phyloP scores from a whole-genome alignment of 1,140 invertebrate genomes.

The Zeugodacus cucurbitae region DNA sequence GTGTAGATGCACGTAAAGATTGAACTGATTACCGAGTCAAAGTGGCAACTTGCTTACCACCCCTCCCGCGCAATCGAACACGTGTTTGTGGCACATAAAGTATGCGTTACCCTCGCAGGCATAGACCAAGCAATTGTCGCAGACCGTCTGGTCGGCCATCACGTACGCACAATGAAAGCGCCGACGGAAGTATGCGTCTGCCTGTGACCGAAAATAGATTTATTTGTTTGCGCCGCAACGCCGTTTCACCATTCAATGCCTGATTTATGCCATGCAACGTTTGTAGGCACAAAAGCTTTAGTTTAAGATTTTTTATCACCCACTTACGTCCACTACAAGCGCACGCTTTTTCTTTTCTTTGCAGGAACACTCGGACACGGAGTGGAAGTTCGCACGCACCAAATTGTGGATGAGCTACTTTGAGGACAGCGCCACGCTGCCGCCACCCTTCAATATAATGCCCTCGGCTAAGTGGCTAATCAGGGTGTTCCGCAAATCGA shows the following conservation, averaged over 20 bases:
- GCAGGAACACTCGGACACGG: constrained; percentile 84
- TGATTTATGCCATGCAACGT: neutral
- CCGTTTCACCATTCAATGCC: neutral
- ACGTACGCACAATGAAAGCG: neutral
- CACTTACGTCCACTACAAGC: neutral
- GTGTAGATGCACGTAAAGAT: neutral
- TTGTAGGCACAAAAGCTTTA: neutral
- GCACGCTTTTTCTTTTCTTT: too few relatives aligned
- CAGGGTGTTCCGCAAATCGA: constrained; percentile 61
- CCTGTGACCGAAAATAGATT: neutral
- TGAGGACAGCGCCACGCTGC: constrained; percentile 85
- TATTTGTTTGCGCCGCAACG: neutral
- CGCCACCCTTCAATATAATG: constrained; percentile 87
- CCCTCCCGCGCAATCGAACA: neutral
- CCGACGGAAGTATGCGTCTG: neutral
- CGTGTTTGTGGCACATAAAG: neutral
- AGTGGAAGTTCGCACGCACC: constrained; percentile 92
- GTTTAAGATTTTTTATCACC: neutral
- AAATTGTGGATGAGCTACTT: constrained; percentile 93
- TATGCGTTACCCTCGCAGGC: neutral
- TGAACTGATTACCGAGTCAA: neutral
- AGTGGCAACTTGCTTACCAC: neutral
- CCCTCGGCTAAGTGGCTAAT: constrained; percentile 77
- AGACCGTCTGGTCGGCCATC: neutral
- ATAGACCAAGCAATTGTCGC: neutral